phyloP scores from a whole-genome alignment of 1,140 invertebrate species.

The Lutraria rhynchaena region DNA sequence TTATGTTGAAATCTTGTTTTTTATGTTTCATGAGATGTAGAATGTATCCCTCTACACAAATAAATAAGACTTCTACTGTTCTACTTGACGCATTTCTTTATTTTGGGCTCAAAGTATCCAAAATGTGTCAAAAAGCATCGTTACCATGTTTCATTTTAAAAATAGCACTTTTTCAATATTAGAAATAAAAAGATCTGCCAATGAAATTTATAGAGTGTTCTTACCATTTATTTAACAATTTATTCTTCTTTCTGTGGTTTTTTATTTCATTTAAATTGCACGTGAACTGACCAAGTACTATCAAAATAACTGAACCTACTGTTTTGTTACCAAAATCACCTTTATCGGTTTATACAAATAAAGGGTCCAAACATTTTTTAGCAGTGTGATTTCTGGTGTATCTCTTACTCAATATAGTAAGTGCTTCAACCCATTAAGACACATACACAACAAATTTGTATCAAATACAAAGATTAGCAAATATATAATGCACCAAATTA shows the following conservation, averaged over 20 bases:
- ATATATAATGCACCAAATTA: neutral
- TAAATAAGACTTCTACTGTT: neutral
- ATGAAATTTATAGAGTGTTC: too few relatives aligned
- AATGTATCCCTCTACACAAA: neutral
- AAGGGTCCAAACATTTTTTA: too few relatives aligned
- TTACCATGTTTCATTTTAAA: conserved; percentile 2
- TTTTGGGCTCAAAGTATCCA: neutral
- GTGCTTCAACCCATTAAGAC: too few relatives aligned
- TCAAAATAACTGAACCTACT: neutral
- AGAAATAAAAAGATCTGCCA: too few relatives aligned
- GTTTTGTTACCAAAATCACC: too few relatives aligned
- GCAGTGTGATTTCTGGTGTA: too few relatives aligned
- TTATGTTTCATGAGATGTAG: neutral
- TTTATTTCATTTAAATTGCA: too few relatives aligned
- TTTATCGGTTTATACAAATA: too few relatives aligned
- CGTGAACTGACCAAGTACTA: conserved; percentile 9
- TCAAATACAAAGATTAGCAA: neutral
- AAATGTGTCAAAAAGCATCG: neutral
- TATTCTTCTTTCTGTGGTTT: neutral
- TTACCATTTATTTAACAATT: neutral
- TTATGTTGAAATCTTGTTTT: neutral
- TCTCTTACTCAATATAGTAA: too few relatives aligned
- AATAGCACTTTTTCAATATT: neutral
- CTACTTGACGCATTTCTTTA: neutral
- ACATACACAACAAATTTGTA: neutral